Evolutionary conservation across 2,888 invertebrate genomes (phyloP), one percentile per base, ranked within the genome.

Genomic region (Seladonia tumulorum): DNA sequence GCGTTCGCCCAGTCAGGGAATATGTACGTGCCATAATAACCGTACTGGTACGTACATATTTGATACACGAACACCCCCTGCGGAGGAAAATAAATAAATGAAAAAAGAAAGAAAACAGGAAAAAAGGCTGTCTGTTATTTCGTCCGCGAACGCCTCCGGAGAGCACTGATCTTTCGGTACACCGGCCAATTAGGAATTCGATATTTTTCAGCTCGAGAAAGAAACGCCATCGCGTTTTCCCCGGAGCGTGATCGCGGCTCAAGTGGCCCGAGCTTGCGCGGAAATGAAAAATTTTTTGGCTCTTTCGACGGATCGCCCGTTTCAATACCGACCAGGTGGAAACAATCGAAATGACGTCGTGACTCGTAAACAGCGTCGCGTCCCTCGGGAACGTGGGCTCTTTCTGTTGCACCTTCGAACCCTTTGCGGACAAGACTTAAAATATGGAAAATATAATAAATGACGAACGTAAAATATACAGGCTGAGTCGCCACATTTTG

Each of bases 61-160:
- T 97, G 97, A 94, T 98, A 98, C 12, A 96, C 95, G 86, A 98
- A 96, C 76, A 98, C 97, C 49, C 95, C 96, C 98, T 98, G 95
- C 39, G 78, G 80, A 86, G 47, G 74, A 76, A 82, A 90, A 82
- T 60, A 66, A 47, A 49, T 45, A 72, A 70, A 29, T 45, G 60
- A 74, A n/a, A 72, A 68, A 72, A 35, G 22, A 35, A 35, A 35
- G 1, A 35, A 2, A 35, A 35, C 35, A 35, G 1, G 35, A 35
- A 35, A 35, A 66, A 18, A 39, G 8, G 10, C 22, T 70, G 70
- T n/a, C 66, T 78, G 73, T 82, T 86, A 83, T 81, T 88, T 71
- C 76, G 79, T 49, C 82, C 10, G 77, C 5, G 72, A 76, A 63
- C 53, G 72, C 70, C 87, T 63, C 82, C 10, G 12, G 79, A 79